Evolutionary conservation across 2,797 vertebrate species (phyloP).

Genomic region (Anas capensis): DNA sequence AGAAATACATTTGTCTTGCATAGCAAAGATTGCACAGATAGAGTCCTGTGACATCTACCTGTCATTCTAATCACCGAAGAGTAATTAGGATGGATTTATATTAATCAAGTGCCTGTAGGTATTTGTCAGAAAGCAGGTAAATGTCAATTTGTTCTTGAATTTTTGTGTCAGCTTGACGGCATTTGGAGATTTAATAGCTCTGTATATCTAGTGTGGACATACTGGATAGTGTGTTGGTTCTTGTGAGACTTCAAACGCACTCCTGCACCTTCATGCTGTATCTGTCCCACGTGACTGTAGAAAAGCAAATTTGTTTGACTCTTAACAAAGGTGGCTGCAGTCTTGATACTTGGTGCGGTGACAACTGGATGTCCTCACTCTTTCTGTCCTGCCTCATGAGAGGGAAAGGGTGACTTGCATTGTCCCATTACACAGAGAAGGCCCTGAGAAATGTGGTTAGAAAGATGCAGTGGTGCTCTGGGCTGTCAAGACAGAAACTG

Average conservation of each 20-base stretch:
- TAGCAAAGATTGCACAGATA: background rate
- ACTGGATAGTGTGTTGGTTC: background rate
- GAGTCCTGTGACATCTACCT: background rate
- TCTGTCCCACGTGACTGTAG: background rate
- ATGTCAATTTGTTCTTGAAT: background rate
- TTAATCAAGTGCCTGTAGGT: background rate
- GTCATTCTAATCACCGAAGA: background rate
- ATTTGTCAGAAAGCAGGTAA: background rate
- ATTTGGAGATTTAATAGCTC: background rate
- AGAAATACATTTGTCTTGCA: background rate
- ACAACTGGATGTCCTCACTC: background rate
- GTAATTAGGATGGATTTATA: background rate
- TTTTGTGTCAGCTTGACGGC: background rate
- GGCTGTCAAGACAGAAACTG: background rate
- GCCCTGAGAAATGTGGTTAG: background rate
- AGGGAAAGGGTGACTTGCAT: background rate
- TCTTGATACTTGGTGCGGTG: background rate
- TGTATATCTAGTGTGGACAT: background rate
- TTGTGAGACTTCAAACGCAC: background rate
- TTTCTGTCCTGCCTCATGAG: background rate
- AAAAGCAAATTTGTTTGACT: background rate
- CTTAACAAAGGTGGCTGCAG: background rate
- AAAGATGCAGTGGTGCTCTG: background rate
- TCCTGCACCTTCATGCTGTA: background rate
- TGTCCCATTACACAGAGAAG: background rate